Conservation (phyloP, 1,140 invertebrate genomes). For the Heliconius eleuchia region DNA sequence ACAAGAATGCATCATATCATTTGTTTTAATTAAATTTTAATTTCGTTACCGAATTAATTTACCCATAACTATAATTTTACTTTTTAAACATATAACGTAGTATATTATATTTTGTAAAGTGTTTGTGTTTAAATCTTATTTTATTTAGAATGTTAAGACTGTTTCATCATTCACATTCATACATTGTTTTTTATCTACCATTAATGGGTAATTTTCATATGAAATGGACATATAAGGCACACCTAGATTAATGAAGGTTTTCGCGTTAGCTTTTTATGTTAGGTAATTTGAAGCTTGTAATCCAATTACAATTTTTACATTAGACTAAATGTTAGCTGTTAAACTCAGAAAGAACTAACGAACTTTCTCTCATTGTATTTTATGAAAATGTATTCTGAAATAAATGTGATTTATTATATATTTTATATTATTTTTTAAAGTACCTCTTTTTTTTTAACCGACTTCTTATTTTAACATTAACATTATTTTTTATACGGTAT, state of each 20-base stretch:
- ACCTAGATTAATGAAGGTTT: constrained; percentile 35
- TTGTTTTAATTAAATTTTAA: constrained; percentile 79
- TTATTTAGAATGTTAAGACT: constrained; percentile 46
- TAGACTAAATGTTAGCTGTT: constrained; percentile 1
- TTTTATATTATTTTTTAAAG: constrained; percentile 24
- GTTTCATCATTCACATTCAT: constrained; percentile 50
- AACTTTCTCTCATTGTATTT: constrained; percentile 22
- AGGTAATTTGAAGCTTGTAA: constrained; percentile 17
- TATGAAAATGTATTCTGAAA: constrained; percentile 26
- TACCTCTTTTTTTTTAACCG: background rate
- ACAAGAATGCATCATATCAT: constrained; percentile 83
- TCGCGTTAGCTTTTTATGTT: constrained; percentile 39
- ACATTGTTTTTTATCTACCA: constrained; percentile 52
- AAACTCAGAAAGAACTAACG: constrained; percentile 19
- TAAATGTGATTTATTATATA: constrained; percentile 34
- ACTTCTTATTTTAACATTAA: background rate
- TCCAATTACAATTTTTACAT: constrained; percentile 31
- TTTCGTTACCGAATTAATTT: constrained; percentile 66
- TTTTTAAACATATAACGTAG: constrained; percentile 57
- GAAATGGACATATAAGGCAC: constrained; percentile 52
- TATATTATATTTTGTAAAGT: constrained; percentile 48
- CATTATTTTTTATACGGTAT: background rate
- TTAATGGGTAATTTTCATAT: constrained; percentile 75
- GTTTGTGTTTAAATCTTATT: constrained; percentile 49
- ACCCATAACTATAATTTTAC: constrained; percentile 54